Percentiles rank a stretch among this genome's conserved stretches.
Evolutionary conservation across 2,888 invertebrate species (phyloP).

Genomic region (Nysson spinosus): DNA sequence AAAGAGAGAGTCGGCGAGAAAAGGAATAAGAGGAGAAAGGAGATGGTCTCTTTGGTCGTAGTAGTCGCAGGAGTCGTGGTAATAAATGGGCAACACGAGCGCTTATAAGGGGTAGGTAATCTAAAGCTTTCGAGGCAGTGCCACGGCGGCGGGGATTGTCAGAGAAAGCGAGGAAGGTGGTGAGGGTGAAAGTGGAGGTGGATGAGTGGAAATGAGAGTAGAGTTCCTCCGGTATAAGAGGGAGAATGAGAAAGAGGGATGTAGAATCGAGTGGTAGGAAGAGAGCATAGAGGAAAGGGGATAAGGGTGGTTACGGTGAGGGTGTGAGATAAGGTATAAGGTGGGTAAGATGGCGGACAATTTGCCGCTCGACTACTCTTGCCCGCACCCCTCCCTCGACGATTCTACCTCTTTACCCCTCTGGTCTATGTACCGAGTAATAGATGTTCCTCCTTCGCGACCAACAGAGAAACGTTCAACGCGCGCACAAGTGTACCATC

Average conservation of each 20-base stretch:
- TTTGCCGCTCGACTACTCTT: conserved; percentile 78
- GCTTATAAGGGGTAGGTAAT: conserved; percentile 77
- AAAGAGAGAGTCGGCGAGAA: not conserved
- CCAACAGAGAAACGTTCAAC: conserved; percentile 63
- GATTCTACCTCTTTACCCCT: conserved; percentile 54
- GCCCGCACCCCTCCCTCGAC: conserved; percentile 70
- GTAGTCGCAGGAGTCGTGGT: conserved; percentile 71
- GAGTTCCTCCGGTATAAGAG: conserved; percentile 9
- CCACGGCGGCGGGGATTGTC: conserved; percentile 49
- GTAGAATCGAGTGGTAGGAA: conserved; percentile 51
- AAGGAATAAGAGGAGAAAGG: conserved; percentile 32
- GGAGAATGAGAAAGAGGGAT: conserved; percentile 48
- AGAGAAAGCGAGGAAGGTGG: conserved; percentile 40
- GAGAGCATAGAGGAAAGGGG: conserved; percentile 52
- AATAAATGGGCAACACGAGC: conserved; percentile 77
- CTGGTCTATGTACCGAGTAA: conserved; percentile 72
- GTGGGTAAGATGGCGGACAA: conserved; percentile 78
- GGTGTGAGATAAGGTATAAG: conserved; percentile 76
- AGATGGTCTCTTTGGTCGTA: conserved; percentile 58
- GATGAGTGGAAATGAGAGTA: conserved; percentile 22
- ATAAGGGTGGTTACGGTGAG: conserved; percentile 61
- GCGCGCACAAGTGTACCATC: conserved; percentile 52
- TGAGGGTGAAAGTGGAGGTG: conserved; percentile 43
- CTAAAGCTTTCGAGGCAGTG: conserved; percentile 73
- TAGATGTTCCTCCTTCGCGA: conserved; percentile 75